Percentiles rank a stretch among this genome's conserved stretches.
phyloP scores from a whole-genome alignment of 2,113 vertebrate genomes.

The Phocoena sinus region DNA sequence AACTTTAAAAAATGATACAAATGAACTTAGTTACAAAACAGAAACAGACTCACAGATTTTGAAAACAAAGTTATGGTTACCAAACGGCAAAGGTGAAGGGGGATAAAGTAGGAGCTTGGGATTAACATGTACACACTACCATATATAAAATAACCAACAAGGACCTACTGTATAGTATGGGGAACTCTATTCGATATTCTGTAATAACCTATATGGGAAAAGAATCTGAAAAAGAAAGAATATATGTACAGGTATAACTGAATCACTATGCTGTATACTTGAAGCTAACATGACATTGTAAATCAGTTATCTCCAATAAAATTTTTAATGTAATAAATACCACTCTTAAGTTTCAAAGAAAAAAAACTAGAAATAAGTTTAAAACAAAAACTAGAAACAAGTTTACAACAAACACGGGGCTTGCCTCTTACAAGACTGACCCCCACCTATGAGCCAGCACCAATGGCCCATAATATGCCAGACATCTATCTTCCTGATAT shows the following conservation, averaged over 20 bases:
- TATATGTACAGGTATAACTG: not conserved
- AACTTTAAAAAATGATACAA: too few relatives aligned
- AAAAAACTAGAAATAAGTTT: not conserved
- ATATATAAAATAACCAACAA: not conserved
- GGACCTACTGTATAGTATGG: not conserved
- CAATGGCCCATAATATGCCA: accelerated
- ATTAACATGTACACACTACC: not conserved
- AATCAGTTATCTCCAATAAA: not conserved
- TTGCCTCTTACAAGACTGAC: not conserved
- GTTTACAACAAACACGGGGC: not conserved
- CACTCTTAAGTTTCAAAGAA: not conserved
- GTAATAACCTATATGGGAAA: not conserved
- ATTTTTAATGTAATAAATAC: not conserved
- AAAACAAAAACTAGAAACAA: not conserved
- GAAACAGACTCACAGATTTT: too few relatives aligned
- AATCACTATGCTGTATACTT: not conserved
- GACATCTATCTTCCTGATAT: not conserved
- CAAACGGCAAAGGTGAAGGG: not conserved
- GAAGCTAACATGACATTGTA: not conserved
- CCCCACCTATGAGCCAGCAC: accelerated
- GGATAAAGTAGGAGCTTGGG: not conserved
- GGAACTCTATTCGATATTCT: not conserved
- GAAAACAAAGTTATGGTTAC: not conserved
- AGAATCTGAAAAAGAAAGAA: not conserved
- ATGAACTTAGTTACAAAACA: too few relatives aligned